Conservation (phyloP, 2,797 vertebrate species). For the Poecilia picta region DNA sequence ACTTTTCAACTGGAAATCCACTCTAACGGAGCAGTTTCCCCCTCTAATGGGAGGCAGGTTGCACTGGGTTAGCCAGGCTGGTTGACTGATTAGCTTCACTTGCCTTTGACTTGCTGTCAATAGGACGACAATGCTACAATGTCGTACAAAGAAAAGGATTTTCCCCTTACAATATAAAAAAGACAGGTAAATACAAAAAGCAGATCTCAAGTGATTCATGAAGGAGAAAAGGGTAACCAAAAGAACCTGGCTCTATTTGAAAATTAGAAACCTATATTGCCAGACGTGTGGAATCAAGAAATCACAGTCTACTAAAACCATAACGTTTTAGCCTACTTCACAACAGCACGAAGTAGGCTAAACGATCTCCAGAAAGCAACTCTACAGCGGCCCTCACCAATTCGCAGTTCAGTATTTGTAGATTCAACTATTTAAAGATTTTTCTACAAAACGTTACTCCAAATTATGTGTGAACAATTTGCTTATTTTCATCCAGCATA, state of each 20-base stretch:
- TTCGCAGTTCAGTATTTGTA: too few relatives aligned
- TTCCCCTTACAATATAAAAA: not conserved
- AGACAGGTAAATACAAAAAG: not conserved
- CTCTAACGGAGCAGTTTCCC: constrained; percentile 49
- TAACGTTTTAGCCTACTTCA: too few relatives aligned
- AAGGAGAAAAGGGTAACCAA: not conserved
- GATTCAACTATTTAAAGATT: too few relatives aligned
- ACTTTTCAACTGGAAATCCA: constrained; percentile 53
- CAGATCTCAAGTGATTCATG: not conserved
- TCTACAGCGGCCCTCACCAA: too few relatives aligned
- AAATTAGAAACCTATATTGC: not conserved
- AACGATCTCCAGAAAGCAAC: too few relatives aligned
- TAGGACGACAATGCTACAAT: constrained; percentile 61
- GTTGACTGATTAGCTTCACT: constrained; percentile 80
- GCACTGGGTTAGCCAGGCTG: not conserved
- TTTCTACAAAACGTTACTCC: too few relatives aligned
- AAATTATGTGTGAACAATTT: too few relatives aligned
- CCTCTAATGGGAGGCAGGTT: constrained; percentile 39
- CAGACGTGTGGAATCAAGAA: not conserved
- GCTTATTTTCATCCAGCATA: not conserved
- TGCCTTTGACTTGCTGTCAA: constrained; percentile 65
- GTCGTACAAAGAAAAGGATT: not conserved
- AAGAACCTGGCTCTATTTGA: not conserved
- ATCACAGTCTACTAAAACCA: too few relatives aligned
- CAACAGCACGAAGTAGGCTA: too few relatives aligned